These are phyloP conservation scores for Distichodus sexfasciatus DNA, from an alignment of 2,797 vertebrate species.

Conservation along the genomic window DNA sequence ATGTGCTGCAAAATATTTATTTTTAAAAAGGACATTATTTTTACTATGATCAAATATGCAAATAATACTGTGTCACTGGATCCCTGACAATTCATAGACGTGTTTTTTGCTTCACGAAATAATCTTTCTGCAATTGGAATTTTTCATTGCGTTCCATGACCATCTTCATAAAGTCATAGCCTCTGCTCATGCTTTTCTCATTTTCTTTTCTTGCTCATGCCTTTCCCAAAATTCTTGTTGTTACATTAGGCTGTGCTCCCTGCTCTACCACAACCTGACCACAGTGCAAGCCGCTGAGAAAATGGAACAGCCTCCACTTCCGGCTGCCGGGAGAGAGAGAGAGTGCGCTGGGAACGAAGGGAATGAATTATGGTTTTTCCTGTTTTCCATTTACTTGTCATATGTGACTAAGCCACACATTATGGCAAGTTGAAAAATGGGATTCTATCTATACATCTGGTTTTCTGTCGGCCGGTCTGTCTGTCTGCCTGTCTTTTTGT, in stretches of 20 bases:
- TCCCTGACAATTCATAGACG: neutral
- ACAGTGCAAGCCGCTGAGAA: neutral
- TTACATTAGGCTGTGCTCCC: neutral
- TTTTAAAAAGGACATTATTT: no score
- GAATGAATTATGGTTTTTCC: neutral
- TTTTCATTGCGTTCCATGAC: neutral
- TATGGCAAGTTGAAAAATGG: no score
- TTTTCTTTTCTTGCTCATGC: neutral
- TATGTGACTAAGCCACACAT: neutral
- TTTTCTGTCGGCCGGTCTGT: no score
- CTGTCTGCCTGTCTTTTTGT: no score
- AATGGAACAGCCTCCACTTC: neutral
- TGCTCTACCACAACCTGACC: neutral
- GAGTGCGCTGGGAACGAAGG: neutral
- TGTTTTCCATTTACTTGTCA: neutral
- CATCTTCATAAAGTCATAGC: slow-evolving; percentile 4
- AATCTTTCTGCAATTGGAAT: slow-evolving; percentile 11
- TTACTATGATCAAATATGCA: no score
- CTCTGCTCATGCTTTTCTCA: slow-evolving; percentile 25
- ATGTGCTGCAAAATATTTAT: no score
- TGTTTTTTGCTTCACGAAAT: neutral
- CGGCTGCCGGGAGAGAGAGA: neutral
- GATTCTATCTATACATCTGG: no score
- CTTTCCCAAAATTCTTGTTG: neutral
- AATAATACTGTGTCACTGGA: no score